Base-by-base conservation (phyloP, 2,888 invertebrate genomes). In the Dryobotodes eremita region DNA sequence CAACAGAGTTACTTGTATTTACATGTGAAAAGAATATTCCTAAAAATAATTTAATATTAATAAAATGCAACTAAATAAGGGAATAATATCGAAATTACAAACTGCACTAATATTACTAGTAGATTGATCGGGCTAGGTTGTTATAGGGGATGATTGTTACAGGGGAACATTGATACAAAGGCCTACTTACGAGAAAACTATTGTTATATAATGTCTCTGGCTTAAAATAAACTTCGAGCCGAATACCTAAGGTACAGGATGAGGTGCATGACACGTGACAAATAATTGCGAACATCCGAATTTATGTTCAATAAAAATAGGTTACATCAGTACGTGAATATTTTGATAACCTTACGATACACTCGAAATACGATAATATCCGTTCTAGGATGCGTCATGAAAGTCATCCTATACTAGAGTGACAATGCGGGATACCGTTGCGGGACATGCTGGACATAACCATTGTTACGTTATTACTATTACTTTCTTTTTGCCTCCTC, bases 401-500 rank as follows among this genome's bases (percentile, higher is more conserved):
- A 46, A 69, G 17, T 62, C 46, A 26, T 53, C 42, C 68, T n/a
- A 62, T 5, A 11, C 26, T 11, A 46, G 15, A 53, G 7, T n/a
- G 46, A 55, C 31, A 64, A 6, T 7, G 42, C 42, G 26, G 50
- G 20, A 17, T 55, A 31, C 6, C 17, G 17, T 36, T 36, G 3
- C 55, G 17, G 23, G 57, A n/a, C 36, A 36, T 36, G 70, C 36
- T 36, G 36, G 57, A 70, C 57, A n/a, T 50, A 59, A 31, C 31
- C 46, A 31, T 65, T 15, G 46, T 42, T 59, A n/a, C 36, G n/a
- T 15, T 13, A 57, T 71, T n/a, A 62, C 46, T 75, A 48, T 2
- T 82, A 76, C 31, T 83, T 82, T 55, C 73, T 81, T 72, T 75
- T 85, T 13, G 71, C 80, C 48, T 59, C 79, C 57, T 91, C 92